These are phyloP conservation scores for Linepithema humile DNA, from an alignment of 1,140 invertebrate species.

Conservation along the genomic window DNA sequence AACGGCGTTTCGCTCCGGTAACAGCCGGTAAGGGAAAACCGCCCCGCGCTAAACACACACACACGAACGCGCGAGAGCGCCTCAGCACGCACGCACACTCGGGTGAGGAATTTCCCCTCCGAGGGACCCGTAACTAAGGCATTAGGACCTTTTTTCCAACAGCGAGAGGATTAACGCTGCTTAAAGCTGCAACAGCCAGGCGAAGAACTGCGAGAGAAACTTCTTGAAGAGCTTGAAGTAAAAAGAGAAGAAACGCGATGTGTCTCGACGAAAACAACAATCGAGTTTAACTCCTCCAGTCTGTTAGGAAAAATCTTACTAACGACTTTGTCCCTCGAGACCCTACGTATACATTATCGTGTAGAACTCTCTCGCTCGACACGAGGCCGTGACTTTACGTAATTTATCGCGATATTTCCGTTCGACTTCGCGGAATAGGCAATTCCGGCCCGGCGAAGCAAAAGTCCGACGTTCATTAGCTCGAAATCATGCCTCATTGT, in stretches of 20 bases:
- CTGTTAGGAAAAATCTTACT: constrained; percentile 27
- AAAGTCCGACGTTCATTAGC: constrained; percentile 29
- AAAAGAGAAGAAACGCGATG: no score
- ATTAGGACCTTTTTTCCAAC: constrained; percentile 56
- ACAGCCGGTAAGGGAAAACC: constrained; percentile 34
- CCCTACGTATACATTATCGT: background rate
- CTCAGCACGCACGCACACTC: no score
- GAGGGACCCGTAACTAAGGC: constrained; percentile 35
- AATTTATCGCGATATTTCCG: background rate
- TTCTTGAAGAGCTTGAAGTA: background rate
- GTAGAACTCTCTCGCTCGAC: background rate
- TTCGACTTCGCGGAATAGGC: background rate
- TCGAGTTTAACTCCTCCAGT: constrained; percentile 9
- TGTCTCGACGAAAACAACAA: constrained; percentile 4
- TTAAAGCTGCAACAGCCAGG: constrained; percentile 13
- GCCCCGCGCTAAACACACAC: constrained; percentile 2
- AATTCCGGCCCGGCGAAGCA: background rate
- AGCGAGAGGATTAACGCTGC: constrained; percentile 52
- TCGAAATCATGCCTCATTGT: constrained; percentile 38
- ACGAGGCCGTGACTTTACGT: background rate
- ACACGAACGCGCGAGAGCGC: no score
- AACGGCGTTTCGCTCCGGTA: constrained; percentile 20
- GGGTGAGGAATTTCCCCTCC: constrained; percentile 39
- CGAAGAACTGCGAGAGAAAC: background rate
- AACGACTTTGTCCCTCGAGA: no score